phyloP scores from a whole-genome alignment of 2,797 vertebrate genomes.

The Pyrocephalus nanus region DNA sequence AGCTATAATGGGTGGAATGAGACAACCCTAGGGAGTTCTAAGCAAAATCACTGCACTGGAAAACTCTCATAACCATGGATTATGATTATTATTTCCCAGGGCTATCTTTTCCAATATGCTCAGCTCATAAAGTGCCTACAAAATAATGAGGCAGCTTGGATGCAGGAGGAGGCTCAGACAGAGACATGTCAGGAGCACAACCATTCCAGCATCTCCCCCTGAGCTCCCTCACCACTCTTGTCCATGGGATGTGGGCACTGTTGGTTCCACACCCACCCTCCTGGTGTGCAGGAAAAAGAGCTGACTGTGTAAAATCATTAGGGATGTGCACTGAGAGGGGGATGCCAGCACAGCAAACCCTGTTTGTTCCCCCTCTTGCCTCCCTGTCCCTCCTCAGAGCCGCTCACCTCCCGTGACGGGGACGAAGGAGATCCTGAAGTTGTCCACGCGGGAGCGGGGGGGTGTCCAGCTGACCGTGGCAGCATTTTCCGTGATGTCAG shows the following conservation, averaged over 20 bases:
- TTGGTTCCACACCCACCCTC: not conserved
- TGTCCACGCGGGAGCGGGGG: slow-evolving; percentile 83
- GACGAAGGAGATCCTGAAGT: slow-evolving; percentile 85
- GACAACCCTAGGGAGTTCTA: not conserved
- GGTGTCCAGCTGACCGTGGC: slow-evolving; percentile 88
- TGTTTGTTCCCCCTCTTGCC: not conserved
- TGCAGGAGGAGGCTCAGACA: not conserved
- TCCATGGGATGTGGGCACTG: fast-evolving
- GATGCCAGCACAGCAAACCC: not conserved
- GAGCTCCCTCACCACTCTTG: not conserved
- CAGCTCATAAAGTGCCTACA: not conserved
- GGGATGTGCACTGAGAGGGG: not conserved
- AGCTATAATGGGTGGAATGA: not conserved
- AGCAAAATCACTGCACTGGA: not conserved
- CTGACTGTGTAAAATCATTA: not conserved
- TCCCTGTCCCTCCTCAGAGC: not conserved
- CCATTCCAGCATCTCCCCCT: not conserved
- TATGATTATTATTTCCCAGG: not conserved
- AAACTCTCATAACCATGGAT: not conserved
- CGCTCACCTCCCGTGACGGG: slow-evolving; percentile 87
- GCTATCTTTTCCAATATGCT: not conserved
- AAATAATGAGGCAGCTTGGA: not conserved
- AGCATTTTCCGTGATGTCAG: slow-evolving; percentile 89
- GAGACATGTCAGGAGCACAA: not conserved
- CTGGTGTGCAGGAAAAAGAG: not conserved